These are phyloP conservation scores for Macroramphosus scolopax DNA, from an alignment of 2,797 vertebrate genomes.

Conservation along the genomic window DNA sequence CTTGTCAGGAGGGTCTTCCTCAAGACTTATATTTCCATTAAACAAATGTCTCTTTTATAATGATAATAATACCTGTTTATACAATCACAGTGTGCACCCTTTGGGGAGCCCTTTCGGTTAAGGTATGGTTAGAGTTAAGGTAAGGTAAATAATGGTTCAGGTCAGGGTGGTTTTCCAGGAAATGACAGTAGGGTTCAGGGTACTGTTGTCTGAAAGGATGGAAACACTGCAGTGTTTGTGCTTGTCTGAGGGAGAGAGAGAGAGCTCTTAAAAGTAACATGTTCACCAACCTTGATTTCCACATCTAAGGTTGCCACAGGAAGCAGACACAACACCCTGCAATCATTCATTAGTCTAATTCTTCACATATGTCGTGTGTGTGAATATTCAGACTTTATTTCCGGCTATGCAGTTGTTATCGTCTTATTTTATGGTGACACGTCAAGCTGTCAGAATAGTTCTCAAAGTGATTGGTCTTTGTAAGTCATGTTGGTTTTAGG, in stretches of 20 bases:
- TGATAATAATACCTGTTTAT: no score
- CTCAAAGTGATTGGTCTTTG: no score
- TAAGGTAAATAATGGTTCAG: no score
- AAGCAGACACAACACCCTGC: slow-evolving; percentile 72
- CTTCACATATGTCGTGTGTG: slow-evolving; percentile 56
- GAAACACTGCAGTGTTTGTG: no score
- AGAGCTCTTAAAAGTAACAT: slow-evolving; percentile 21
- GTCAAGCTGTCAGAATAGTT: no score
- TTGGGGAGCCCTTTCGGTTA: neutral
- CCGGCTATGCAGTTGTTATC: neutral
- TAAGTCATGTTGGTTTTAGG: no score
- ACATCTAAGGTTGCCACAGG: slow-evolving; percentile 65
- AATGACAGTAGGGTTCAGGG: neutral
- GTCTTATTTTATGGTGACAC: no score
- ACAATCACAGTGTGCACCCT: no score
- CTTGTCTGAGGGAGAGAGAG: slow-evolving; percentile 4
- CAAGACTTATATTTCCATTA: neutral
- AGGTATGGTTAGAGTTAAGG: no score
- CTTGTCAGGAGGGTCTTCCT: neutral
- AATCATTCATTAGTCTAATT: slow-evolving; percentile 58
- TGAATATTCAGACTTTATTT: slow-evolving; percentile 23
- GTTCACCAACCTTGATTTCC: slow-evolving; percentile 58
- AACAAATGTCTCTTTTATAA: neutral
- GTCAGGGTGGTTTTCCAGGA: neutral
- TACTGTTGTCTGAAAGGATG: no score